Base-by-base conservation (phyloP, 2,113 vertebrate genomes). In the Mandrillus leucophaeus region DNA sequence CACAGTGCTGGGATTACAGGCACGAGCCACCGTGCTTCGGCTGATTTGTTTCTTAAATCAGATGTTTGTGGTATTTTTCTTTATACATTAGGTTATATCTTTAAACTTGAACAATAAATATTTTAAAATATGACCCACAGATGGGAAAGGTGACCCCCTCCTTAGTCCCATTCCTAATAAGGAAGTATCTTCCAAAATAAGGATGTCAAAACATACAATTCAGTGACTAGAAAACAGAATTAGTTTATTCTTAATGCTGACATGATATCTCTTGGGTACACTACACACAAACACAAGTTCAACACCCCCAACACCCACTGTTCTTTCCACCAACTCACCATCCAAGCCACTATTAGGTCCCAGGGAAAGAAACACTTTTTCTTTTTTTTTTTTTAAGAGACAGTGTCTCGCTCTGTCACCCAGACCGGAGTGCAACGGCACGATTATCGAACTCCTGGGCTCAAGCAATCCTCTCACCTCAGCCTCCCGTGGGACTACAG, bases 301-400 rank as follows among this genome's bases (percentile, higher is more conserved):
- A 50, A 91, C n/a, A 96, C 22, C 48, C 80, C 23, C 55, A 40
- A 12, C 4, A 48, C 25, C 48, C 59, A 48, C 57, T 64, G 40
- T 64, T 92, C 43, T 92, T 90, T 92, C 83, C 90, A 88, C 75
- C 92, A 97, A n/a, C 57, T 97, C 85, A 96, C 32, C 57, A 85
- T 48, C 45, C 38, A 61, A 66, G 93, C 75, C 73, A 66, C 88
- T 66, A 20, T 16, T 38, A 95, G 43, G 70, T 86, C 92, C 52
- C 0, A 10, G 55, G 57, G 38, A 83, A 45, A 80, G 9, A 96
- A 93, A 85, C 5, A 0, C 2, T 89, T 90, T 95, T 89, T 95
- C 52, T 92, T 93, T 89, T 93, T 5, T 4, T 61, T 64, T 64
- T 64, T 64, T 64, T 64, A 64, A 64, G 61, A 64, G 61, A 32